Base-by-base conservation (phyloP, 2,888 invertebrate species). In the Latrodectus hesperus region DNA sequence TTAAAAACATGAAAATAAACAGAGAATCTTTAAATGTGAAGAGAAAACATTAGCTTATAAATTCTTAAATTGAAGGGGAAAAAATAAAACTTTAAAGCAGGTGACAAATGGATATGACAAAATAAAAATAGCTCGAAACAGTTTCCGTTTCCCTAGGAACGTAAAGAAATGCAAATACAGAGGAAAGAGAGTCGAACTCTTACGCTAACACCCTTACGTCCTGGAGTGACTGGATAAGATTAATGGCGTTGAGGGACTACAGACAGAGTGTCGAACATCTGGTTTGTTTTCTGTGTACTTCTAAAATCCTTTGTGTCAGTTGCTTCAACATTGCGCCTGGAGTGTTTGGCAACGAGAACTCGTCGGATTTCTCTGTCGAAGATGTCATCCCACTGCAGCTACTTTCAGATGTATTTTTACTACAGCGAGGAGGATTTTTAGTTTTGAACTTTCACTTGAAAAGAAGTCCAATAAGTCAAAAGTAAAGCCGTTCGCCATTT, bases 191-290 rank as follows among this genome's bases (percentile, higher is more conserved):
- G 38, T 14, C 51, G 4, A 51, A 38, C 16, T 51, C 49, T 16
- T 51, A 11, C 16, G 26, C 22, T 14, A 68, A 68, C 38, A 49
- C 49, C 26, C 51, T 22, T 11, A 26, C 60, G 17, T 65, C 67
- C 2, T 17, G 9, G 51, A 51, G n/a, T 16, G 11, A 38, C 51
- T 9, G 22, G 22, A 77, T 38, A 77, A 77, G 67, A 77, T 77
- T 65, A 77, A 77, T 77, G 49, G 67, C n/a, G 16, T 38, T 38
- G 49, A 60, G 65, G 65, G 51, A 51, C 38, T 64, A 14, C 52
- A 60, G 74, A 74, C 81, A 81, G 72, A 81, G 52, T 81, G 81
- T 81, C 73, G 65, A 67, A 74, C 74, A 67, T 67, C 26, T 17
- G 65, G 65, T 71, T 71, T 79, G 60, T 79, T 64, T 72, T 60